Percentiles rank a stretch among this genome's conserved stretches.
Conservation (phyloP, 2,797 vertebrate species). For the Alca torda region DNA sequence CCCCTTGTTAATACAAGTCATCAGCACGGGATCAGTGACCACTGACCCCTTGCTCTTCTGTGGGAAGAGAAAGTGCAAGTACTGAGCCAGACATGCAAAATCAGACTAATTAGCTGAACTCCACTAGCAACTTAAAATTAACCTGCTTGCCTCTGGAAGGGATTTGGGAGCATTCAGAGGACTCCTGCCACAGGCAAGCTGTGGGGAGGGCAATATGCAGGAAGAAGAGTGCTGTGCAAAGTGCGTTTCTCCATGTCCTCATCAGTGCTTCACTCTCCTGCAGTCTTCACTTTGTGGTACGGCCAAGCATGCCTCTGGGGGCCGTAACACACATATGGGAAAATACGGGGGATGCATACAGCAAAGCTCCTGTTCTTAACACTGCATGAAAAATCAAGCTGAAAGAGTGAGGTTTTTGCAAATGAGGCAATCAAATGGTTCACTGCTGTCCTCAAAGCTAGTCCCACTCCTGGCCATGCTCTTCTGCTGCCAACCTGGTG, state of each 20-base stretch:
- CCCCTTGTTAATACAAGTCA: neutral
- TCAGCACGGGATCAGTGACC: neutral
- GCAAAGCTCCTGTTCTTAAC: conserved; percentile 1
- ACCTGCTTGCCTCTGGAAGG: neutral
- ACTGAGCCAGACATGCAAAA: neutral
- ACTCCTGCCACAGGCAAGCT: neutral
- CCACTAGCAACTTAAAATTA: neutral
- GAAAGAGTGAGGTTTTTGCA: neutral
- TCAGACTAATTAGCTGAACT: neutral
- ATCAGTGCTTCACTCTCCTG: neutral
- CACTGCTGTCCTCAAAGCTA: conserved; percentile 24
- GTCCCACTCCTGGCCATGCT: neutral
- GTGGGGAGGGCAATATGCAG: neutral
- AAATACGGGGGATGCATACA: neutral
- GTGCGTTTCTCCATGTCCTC: neutral
- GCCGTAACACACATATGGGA: neutral
- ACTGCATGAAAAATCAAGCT: conserved; percentile 14
- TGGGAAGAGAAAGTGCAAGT: neutral
- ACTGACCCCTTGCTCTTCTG: neutral
- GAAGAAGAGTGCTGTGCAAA: neutral
- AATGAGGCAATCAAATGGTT: neutral
- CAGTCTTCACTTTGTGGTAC: neutral
- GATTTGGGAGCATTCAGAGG: neutral
- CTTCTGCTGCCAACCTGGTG: neutral
- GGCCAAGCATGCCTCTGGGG: neutral